Percentiles rank a stretch among this genome's conserved stretches.
phyloP scores from a whole-genome alignment of 2,797 vertebrate genomes.

The Girardinus metallicus region DNA sequence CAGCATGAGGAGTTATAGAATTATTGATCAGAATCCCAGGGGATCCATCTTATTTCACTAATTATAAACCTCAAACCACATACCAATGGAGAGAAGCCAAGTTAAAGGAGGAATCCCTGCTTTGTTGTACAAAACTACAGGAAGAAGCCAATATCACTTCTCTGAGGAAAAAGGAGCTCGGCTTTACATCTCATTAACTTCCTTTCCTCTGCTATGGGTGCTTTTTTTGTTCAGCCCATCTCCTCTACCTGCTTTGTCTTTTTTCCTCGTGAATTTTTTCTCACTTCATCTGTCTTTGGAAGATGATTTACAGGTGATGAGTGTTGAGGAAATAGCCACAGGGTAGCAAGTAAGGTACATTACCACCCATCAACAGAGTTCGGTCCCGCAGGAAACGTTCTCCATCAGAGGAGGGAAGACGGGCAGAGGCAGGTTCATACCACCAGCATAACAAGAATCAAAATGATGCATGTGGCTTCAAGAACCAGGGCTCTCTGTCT shows the following conservation, averaged over 20 bases:
- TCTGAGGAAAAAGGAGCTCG: not conserved
- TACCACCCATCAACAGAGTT: slow-evolving; percentile 47
- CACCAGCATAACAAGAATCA: slow-evolving; percentile 25
- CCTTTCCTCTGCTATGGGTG: not conserved
- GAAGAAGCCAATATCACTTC: slow-evolving; percentile 31
- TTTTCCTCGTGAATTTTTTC: slow-evolving; percentile 22
- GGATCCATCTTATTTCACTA: slow-evolving; percentile 36
- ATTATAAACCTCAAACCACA: slow-evolving; percentile 17
- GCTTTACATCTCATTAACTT: slow-evolving; percentile 27
- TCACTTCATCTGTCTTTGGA: slow-evolving; percentile 31
- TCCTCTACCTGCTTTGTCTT: slow-evolving; percentile 15
- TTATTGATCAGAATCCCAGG: slow-evolving; percentile 49
- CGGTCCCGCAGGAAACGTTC: slow-evolving; percentile 17
- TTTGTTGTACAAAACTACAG: slow-evolving; percentile 14
- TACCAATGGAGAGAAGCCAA: not conserved
- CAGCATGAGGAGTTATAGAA: slow-evolving; percentile 28
- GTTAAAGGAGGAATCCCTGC: slow-evolving; percentile 19
- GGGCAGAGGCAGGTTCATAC: slow-evolving; percentile 11
- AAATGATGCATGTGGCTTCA: slow-evolving; percentile 26
- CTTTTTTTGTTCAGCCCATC: slow-evolving; percentile 3
- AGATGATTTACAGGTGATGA: slow-evolving; percentile 15
- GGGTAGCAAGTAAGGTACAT: slow-evolving; percentile 56
- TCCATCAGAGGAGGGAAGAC: slow-evolving; percentile 26
- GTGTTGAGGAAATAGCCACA: slow-evolving; percentile 41
- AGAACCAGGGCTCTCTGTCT: slow-evolving; percentile 29